These are phyloP conservation scores for Ciconia boyciana DNA, from an alignment of 2,113 vertebrate genomes.

Conservation along the genomic window DNA sequence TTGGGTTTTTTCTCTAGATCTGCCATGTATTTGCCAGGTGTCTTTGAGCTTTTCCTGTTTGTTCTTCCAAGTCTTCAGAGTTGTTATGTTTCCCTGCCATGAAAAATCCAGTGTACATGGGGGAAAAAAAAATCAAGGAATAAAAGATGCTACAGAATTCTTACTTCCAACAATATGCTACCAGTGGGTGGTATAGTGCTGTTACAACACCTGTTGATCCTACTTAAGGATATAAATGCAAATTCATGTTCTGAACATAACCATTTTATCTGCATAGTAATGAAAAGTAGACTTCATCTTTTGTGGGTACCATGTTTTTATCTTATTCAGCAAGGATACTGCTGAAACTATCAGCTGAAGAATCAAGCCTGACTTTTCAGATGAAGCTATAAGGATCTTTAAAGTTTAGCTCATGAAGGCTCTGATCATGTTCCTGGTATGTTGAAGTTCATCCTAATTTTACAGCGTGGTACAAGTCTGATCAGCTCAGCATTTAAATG, in stretches of 20 bases:
- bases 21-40: neutral
- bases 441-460: neutral
- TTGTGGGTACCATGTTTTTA: neutral
- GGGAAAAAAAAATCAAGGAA: neutral
- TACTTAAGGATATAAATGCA: neutral
- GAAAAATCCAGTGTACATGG: neutral
- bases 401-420: neutral
- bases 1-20: neutral
- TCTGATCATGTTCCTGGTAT: neutral
- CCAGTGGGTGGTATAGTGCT: neutral
- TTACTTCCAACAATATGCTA: neutral
- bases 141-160: neutral
- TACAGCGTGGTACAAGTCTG: neutral
- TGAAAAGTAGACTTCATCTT: neutral
- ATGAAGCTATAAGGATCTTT: neutral
- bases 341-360: neutral
- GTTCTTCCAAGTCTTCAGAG: neutral
- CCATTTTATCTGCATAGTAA: neutral
- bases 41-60: conserved; percentile 14
- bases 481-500: neutral
- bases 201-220: neutral
- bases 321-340: neutral
- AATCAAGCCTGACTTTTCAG: neutral
- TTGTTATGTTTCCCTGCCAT: neutral
- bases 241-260: neutral